A percentile compares a stretch with the other conserved stretches of the same genome.
Evolutionary conservation across 1,140 invertebrate species (phyloP).

Genomic region (Phortica variegata): DNA sequence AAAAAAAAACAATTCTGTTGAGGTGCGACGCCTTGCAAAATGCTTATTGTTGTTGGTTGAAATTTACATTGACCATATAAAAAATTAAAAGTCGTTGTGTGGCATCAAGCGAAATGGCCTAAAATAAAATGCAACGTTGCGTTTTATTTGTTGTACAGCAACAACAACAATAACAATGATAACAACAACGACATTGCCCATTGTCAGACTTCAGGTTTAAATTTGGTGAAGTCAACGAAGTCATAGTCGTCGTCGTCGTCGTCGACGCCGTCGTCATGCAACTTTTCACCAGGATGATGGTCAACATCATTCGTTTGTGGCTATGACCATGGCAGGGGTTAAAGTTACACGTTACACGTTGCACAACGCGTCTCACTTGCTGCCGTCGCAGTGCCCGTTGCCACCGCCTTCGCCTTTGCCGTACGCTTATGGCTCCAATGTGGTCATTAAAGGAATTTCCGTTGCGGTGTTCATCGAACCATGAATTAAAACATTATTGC

Average conservation of each 20-base stretch:
- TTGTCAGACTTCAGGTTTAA: slow-evolving; percentile 19
- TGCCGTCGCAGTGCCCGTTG: slow-evolving; percentile 2
- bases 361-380: neutral
- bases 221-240: too few relatives aligned
- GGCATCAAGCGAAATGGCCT: slow-evolving; percentile 7
- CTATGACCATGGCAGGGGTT: too few relatives aligned
- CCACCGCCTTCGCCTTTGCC: slow-evolving; percentile 12
- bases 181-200: neutral
- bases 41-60: too few relatives aligned
- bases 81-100: slow-evolving; percentile 19
- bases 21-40: too few relatives aligned
- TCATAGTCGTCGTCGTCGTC: too few relatives aligned
- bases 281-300: too few relatives aligned
- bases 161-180: neutral
- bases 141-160: slow-evolving; percentile 10
- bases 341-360: neutral
- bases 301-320: too few relatives aligned
- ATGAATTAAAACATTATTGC: slow-evolving; percentile 30
- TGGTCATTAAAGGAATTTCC: slow-evolving; percentile 49
- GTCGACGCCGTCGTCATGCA: too few relatives aligned
- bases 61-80: too few relatives aligned
- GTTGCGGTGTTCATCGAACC: slow-evolving; percentile 37
- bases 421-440: slow-evolving; percentile 36
- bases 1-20: too few relatives aligned
- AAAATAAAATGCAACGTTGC: slow-evolving; percentile 23